Conservation (phyloP, 2,113 vertebrate species). For the Tetrao urogallus region DNA sequence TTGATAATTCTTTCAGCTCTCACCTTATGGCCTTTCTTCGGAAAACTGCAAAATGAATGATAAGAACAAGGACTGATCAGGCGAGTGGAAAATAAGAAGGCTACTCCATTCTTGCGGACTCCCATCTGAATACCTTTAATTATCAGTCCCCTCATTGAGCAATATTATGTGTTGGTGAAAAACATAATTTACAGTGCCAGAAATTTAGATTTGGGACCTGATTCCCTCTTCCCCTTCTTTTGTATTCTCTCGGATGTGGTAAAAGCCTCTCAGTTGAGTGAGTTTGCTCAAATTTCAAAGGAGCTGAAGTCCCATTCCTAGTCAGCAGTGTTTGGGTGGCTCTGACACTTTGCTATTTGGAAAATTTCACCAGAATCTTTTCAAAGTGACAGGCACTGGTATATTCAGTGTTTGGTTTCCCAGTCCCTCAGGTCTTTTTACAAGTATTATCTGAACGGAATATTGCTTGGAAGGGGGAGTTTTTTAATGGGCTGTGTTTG, state of each 20-base stretch:
- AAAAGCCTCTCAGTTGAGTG: neutral
- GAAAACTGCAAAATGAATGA: neutral
- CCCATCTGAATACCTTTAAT: neutral
- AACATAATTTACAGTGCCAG: neutral
- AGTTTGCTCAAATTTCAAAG: neutral
- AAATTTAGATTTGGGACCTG: neutral
- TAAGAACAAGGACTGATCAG: neutral
- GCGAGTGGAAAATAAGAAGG: neutral
- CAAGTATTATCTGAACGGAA: neutral
- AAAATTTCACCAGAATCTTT: neutral
- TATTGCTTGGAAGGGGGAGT: neutral
- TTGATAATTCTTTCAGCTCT: conserved; percentile 23
- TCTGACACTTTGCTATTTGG: neutral
- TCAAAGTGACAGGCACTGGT: neutral
- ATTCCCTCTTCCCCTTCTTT: neutral
- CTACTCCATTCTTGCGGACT: neutral
- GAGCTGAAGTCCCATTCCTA: neutral
- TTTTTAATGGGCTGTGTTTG: neutral
- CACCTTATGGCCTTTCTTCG: neutral
- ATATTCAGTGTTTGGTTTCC: neutral
- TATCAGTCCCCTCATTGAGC: neutral
- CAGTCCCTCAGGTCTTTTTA: neutral
- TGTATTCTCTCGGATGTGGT: neutral
- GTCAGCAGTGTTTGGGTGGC: fast-evolving
- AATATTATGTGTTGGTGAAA: neutral